These are phyloP conservation scores for Pygocentrus nattereri DNA, from an alignment of 2,797 vertebrate genomes.

Conservation along the genomic window DNA sequence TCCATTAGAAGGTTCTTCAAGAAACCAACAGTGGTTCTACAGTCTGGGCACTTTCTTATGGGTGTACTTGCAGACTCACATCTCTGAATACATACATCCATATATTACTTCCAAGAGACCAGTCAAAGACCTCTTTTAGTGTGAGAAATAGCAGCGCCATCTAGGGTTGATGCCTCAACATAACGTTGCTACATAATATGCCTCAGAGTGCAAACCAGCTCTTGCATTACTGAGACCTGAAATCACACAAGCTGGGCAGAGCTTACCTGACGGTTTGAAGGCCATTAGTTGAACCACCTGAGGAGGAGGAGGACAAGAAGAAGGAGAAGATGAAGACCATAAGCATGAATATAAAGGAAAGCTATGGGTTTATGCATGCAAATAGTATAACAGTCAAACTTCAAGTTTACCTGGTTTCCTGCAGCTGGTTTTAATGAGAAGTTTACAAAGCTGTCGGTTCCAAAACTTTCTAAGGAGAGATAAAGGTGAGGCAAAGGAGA, in stretches of 20 bases:
- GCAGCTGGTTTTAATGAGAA: conserved; percentile 74
- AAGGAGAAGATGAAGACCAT: conserved; percentile 30
- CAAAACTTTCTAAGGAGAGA: conserved; percentile 75
- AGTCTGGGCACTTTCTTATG: no score
- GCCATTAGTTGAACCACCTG: conserved; percentile 82
- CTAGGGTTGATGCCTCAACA: conserved; percentile 1
- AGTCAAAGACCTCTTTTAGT: neutral
- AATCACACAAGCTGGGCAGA: neutral
- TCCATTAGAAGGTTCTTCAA: no score
- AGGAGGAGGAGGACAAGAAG: conserved; percentile 7
- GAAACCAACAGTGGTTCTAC: no score
- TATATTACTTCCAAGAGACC: no score
- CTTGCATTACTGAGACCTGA: neutral
- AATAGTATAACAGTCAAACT: neutral
- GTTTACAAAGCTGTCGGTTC: conserved; percentile 75
- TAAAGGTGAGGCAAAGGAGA: neutral
- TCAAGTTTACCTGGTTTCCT: conserved; percentile 74
- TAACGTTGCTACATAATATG: neutral
- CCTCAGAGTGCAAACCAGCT: neutral
- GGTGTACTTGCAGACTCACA: no score
- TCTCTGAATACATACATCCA: no score
- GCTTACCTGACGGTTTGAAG: conserved; percentile 82
- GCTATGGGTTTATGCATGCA: neutral
- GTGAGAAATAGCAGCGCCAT: conserved; percentile 35
- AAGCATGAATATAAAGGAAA: neutral